These are phyloP conservation scores for Nudaria mundana DNA, from an alignment of 2,888 invertebrate species.

Conservation along the genomic window DNA sequence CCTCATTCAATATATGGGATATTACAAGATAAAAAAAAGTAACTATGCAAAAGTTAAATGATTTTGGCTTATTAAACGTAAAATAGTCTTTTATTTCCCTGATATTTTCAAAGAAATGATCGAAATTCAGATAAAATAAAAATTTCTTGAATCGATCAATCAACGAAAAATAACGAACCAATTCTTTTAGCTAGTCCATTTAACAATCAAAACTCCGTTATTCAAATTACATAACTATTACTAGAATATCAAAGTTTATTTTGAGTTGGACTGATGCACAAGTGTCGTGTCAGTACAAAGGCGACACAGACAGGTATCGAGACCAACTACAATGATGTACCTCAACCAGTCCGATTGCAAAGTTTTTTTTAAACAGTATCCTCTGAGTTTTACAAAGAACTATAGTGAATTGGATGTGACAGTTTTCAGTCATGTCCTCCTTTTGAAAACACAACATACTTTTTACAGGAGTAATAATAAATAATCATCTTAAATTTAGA, in stretches of 20 bases:
- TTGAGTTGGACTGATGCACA: constrained; percentile 25
- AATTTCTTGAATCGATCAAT: constrained; percentile 25
- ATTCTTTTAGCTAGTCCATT: constrained; percentile 25
- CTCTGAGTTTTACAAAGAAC: constrained; percentile 36
- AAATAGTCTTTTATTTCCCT: not conserved
- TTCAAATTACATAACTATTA: constrained; percentile 14
- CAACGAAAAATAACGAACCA: constrained; percentile 32
- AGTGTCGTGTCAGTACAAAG: constrained; percentile 41
- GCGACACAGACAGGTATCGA: constrained; percentile 60
- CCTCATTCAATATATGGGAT: no score
- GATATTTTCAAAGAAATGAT: not conserved
- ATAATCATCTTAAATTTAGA: no score
- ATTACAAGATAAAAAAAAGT: no score
- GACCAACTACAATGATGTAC: constrained; percentile 67
- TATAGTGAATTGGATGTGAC: constrained; percentile 15
- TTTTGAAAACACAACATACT: no score
- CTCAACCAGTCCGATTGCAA: constrained; percentile 62
- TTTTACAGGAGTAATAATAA: no score
- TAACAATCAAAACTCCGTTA: constrained; percentile 28
- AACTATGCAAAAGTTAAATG: not conserved
- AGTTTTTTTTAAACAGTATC: constrained; percentile 67
- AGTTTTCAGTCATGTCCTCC: no score
- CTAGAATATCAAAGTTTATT: constrained; percentile 22
- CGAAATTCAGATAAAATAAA: constrained; percentile 2
- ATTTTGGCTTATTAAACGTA: not conserved